Evolutionary conservation across 2,888 invertebrate species (phyloP).

Genomic region (Luperina nickerlii): DNA sequence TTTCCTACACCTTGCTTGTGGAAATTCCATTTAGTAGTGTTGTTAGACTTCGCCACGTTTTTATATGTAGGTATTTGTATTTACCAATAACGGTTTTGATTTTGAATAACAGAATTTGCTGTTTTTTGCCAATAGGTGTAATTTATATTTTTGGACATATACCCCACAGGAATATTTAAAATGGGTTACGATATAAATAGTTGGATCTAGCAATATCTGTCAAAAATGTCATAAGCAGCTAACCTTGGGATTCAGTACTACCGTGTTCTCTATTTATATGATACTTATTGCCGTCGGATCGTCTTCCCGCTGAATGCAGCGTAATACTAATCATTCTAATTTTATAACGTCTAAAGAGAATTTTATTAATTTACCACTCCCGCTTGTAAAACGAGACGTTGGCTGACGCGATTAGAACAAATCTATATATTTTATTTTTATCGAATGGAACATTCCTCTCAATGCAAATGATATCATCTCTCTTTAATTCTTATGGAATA

Average conservation of each 20-base stretch:
- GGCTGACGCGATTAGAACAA: slow-evolving; percentile 14
- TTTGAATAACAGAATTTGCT: not conserved
- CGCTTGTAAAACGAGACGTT: slow-evolving; percentile 26
- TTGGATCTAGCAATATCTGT: slow-evolving; percentile 20
- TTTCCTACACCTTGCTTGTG: not conserved
- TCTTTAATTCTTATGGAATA: not conserved
- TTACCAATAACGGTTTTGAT: not conserved
- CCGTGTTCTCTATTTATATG: slow-evolving; percentile 52
- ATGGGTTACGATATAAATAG: not conserved
- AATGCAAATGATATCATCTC: not conserved
- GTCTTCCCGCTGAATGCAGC: slow-evolving; percentile 45
- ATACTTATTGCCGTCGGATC: slow-evolving; percentile 29
- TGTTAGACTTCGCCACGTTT: not conserved
- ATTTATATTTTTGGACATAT: not conserved
- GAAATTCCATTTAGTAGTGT: not conserved
- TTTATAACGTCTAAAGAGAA: slow-evolving; percentile 44
- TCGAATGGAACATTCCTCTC: slow-evolving; percentile 16
- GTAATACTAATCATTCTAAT: slow-evolving; percentile 49
- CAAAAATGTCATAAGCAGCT: slow-evolving; percentile 50
- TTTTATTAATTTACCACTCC: slow-evolving; percentile 47
- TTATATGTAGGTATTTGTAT: not conserved
- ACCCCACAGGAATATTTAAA: not conserved
- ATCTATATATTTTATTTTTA: slow-evolving; percentile 20
- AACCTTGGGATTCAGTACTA: slow-evolving; percentile 48
- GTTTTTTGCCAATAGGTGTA: not conserved